A percentile compares a stretch with the other conserved stretches of the same genome.
Conservation (phyloP, 2,113 vertebrate species). For the Dipodomys stephensi region DNA sequence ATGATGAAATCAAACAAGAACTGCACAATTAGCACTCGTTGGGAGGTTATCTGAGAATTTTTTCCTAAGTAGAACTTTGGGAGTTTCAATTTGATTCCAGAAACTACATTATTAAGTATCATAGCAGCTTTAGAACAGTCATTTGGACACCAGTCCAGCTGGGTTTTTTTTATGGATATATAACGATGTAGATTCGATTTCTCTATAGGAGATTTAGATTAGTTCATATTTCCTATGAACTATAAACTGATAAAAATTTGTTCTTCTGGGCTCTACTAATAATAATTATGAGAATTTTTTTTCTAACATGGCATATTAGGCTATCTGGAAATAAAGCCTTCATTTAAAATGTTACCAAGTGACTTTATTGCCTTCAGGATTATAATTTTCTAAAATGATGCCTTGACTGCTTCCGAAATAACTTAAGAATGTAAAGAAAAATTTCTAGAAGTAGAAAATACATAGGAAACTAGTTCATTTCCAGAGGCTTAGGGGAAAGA, state of each 20-base stretch:
- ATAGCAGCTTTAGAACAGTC: neutral
- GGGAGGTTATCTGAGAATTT: neutral
- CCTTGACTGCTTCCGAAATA: neutral
- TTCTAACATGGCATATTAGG: slow-evolving; percentile 6
- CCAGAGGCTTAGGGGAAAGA: neutral
- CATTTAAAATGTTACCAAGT: slow-evolving; percentile 38
- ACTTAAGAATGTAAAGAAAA: slow-evolving; percentile 18
- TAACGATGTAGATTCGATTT: slow-evolving; percentile 64
- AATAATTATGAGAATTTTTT: slow-evolving; percentile 66
- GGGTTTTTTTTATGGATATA: slow-evolving; percentile 64
- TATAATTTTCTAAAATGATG: slow-evolving; percentile 36
- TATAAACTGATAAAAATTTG: slow-evolving; percentile 65
- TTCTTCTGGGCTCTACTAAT: slow-evolving; percentile 47
- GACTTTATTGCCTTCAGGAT: slow-evolving; percentile 33
- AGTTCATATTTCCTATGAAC: slow-evolving; percentile 51
- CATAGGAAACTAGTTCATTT: neutral
- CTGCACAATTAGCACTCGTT: neutral
- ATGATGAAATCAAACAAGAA: slow-evolving; percentile 5
- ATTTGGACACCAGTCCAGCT: slow-evolving; percentile 62
- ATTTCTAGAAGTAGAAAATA: neutral
- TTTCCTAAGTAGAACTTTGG: slow-evolving; percentile 38
- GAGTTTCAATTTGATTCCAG: slow-evolving; percentile 50
- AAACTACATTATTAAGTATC: slow-evolving; percentile 46
- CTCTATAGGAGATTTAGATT: slow-evolving; percentile 57
- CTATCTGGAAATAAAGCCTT: slow-evolving; percentile 51